A percentile compares a stretch with the other conserved stretches of the same genome.
Evolutionary conservation across 2,113 vertebrate species (phyloP).

Genomic region (Lophochroa leadbeateri): DNA sequence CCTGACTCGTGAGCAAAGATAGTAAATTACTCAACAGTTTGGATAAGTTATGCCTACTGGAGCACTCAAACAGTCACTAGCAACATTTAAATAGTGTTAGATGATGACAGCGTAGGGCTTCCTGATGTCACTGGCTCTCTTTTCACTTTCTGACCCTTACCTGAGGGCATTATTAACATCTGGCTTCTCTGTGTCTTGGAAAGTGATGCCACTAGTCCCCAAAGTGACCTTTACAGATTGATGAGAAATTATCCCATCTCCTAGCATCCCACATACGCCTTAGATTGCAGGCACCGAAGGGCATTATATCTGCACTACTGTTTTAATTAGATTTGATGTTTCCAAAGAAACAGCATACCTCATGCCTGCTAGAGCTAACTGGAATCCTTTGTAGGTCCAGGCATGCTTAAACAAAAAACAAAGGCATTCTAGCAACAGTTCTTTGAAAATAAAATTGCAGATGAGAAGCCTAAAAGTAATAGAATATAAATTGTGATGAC

Average conservation of each 20-base stretch:
- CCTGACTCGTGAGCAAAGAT: background rate
- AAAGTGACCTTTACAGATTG: background rate
- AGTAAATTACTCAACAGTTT: background rate
- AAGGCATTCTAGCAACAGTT: background rate
- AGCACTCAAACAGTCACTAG: background rate
- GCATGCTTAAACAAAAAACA: background rate
- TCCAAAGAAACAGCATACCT: conserved; percentile 43
- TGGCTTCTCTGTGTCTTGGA: background rate
- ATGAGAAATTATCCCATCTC: background rate
- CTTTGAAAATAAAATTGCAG: background rate
- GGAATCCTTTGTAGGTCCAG: background rate
- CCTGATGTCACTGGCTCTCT: background rate
- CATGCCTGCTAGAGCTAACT: conserved; percentile 9
- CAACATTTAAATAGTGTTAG: background rate
- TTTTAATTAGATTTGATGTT: conserved; percentile 36
- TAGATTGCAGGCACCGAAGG: background rate
- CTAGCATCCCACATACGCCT: background rate
- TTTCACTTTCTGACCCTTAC: background rate
- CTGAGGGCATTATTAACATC: background rate
- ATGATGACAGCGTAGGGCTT: background rate
- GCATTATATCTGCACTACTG: background rate
- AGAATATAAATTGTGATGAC: background rate
- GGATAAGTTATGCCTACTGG: background rate
- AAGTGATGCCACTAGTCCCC: background rate
- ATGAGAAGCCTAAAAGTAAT: background rate